Evolutionary conservation across 2,113 vertebrate genomes (phyloP), one percentile per base, ranked within the genome.

Genomic region (Barbus barbus): DNA sequence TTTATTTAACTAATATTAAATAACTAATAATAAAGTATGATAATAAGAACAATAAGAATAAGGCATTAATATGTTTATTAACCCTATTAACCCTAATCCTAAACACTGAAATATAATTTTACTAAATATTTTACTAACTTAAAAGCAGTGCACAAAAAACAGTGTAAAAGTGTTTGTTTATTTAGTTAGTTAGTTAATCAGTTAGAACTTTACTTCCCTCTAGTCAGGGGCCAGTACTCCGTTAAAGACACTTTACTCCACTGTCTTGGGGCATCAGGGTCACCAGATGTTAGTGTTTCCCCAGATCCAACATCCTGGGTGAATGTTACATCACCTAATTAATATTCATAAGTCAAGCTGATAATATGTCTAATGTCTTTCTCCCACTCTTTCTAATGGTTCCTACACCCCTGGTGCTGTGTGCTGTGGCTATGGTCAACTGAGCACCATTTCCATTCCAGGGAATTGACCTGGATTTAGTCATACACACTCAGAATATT

Each of bases 361-460:
- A 48, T 31, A 31, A 26, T 3, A n/a, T 75, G 48, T 75, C 41
- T 51, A 44, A 74, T 46, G 24, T 75, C 46, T 75, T 46, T 75
- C 26, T 75, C 46, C 20, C 18, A 28, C 48, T 76, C 31, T 53
- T 53, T 53, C 14, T 6, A 3, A 53, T 31, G 16, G 9, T 48
- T 18, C 9, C 51, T n/a, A 53, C 51, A 13, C 46, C 31, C 9
- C 51, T 77, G 28, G n/a, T n/a, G 82, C 31, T 18, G 44, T 51
- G 3, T 67, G 67, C 28, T 73, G n/a, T 51, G 26, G 74, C 46
- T 28, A 53, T 75, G 76, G 76, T 83, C 69, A 86, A 78, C 58
- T 69, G 71, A 75, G 71, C 71, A 81, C 46, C 56, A 51, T 80
- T 76, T 61, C 75, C 58, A 83, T 83, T 81, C 63, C 26, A 71